A percentile compares a stretch with the other conserved stretches of the same genome.
These are phyloP conservation scores for Pherbina coryleti DNA, from an alignment of 2,888 invertebrate species.

Conservation along the genomic window DNA sequence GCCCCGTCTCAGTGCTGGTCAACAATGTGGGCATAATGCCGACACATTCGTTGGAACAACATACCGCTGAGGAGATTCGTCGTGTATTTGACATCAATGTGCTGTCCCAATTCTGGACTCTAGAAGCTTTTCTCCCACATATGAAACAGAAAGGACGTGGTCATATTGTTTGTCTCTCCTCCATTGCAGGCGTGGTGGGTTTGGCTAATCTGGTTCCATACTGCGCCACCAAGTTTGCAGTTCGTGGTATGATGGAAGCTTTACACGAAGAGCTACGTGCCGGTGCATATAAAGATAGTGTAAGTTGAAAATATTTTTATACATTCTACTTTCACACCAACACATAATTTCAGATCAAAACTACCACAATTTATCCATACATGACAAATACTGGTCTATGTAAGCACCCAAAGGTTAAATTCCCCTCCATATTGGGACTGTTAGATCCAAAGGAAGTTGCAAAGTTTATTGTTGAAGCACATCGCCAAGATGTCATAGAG, in stretches of 20 bases:
- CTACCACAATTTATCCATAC: conserved; percentile 88
- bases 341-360: conserved; percentile 73
- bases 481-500: conserved; percentile 74
- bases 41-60: conserved; percentile 77
- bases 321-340: neutral
- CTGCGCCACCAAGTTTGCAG: conserved; percentile 84
- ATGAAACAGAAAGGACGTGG: conserved; percentile 83
- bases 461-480: conserved; percentile 76
- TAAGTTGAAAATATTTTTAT: conserved; percentile 40
- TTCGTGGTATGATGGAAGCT: conserved; percentile 87
- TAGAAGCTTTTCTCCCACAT: conserved; percentile 81
- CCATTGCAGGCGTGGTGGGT: conserved; percentile 82
- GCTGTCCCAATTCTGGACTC: conserved; percentile 81
- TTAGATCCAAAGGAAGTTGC: conserved; percentile 77
- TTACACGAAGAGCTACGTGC: conserved; percentile 82
- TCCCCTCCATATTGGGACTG: conserved; percentile 77
- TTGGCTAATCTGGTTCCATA: conserved; percentile 84
- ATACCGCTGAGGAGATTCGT: conserved; percentile 78
- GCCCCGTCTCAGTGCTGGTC: conserved; percentile 81
- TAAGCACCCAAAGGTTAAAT: conserved; percentile 81
- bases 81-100: conserved; percentile 82
- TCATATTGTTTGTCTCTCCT: conserved; percentile 82
- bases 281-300: conserved; percentile 63
- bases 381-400: conserved; percentile 90
- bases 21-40: conserved; percentile 93